Conservation (phyloP, 2,888 invertebrate genomes). For the Lapara coniferarum region DNA sequence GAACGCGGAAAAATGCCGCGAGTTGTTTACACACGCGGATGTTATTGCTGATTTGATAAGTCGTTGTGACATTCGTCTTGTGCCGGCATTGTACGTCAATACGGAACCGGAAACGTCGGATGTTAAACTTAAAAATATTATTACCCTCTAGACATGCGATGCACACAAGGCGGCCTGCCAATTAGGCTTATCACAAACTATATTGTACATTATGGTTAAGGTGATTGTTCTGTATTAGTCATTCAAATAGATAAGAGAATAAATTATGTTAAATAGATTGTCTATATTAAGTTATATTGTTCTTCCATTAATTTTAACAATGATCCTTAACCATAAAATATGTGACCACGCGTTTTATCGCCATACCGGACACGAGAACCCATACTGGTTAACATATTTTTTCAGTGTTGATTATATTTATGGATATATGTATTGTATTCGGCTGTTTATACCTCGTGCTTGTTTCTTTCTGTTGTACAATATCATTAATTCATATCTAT, state of each 20-base stretch:
- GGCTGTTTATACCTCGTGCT: constrained; percentile 41
- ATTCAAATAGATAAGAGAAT: constrained; percentile 52
- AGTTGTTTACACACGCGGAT: constrained; percentile 9
- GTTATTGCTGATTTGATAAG: constrained; percentile 5
- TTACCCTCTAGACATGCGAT: constrained; percentile 42
- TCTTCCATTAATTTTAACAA: constrained; percentile 72
- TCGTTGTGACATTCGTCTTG: constrained; percentile 11
- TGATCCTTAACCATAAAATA: constrained; percentile 44
- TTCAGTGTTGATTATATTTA: constrained; percentile 45
- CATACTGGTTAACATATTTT: constrained; percentile 48
- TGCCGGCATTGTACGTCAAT: constrained; percentile 4
- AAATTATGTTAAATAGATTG: constrained; percentile 60
- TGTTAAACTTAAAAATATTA: constrained; percentile 52
- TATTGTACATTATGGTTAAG: constrained; percentile 55
- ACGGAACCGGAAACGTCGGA: constrained; percentile 8
- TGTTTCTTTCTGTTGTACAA: constrained; percentile 48
- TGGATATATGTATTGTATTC: constrained; percentile 40
- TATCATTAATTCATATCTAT: constrained; percentile 25
- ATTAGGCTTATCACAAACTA: constrained; percentile 52
- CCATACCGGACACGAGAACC: constrained; percentile 55
- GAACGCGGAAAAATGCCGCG: neutral
- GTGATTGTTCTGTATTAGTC: constrained; percentile 57
- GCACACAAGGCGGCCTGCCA: constrained; percentile 57
- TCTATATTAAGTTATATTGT: constrained; percentile 67
- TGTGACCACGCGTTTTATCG: constrained; percentile 11